phyloP scores from a whole-genome alignment of 2,797 vertebrate genomes.

The Tarsius wallacei region DNA sequence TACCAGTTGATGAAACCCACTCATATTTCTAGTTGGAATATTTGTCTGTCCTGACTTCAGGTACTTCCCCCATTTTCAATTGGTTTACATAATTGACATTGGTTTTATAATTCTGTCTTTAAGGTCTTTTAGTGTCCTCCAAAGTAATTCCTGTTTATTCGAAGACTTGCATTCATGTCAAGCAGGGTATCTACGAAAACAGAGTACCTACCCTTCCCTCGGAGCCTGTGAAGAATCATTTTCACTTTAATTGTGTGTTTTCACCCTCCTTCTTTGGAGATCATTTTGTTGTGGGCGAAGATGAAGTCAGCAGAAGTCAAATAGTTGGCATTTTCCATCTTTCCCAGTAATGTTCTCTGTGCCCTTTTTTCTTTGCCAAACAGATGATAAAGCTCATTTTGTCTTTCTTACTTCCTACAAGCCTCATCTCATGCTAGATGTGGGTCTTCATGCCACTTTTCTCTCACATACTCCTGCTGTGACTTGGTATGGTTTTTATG shows the following conservation, averaged over 20 bases:
- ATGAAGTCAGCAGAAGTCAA: background rate
- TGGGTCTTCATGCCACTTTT: background rate
- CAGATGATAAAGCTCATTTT: background rate
- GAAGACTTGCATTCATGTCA: background rate
- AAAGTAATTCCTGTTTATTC: background rate
- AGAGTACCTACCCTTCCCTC: background rate
- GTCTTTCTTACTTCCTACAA: background rate
- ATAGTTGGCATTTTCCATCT: background rate
- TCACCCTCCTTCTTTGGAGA: background rate
- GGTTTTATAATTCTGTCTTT: constrained; percentile 4
- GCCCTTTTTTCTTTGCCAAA: background rate
- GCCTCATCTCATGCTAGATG: background rate
- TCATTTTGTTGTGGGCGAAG: background rate
- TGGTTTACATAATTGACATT: background rate
- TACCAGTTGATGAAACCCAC: constrained; percentile 26
- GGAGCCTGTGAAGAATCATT: background rate
- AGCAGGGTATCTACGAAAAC: background rate
- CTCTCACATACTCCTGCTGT: background rate
- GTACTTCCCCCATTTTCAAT: background rate
- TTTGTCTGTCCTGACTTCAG: background rate
- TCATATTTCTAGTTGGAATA: constrained; percentile 41
- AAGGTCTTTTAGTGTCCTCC: constrained; percentile 6
- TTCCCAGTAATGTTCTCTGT: background rate
- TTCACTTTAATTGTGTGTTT: background rate
- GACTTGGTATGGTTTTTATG: background rate